Evolutionary conservation across 1,140 invertebrate species (phyloP), one percentile per base, ranked within the genome.

Genomic region (Caenorhabditis inopinata): DNA sequence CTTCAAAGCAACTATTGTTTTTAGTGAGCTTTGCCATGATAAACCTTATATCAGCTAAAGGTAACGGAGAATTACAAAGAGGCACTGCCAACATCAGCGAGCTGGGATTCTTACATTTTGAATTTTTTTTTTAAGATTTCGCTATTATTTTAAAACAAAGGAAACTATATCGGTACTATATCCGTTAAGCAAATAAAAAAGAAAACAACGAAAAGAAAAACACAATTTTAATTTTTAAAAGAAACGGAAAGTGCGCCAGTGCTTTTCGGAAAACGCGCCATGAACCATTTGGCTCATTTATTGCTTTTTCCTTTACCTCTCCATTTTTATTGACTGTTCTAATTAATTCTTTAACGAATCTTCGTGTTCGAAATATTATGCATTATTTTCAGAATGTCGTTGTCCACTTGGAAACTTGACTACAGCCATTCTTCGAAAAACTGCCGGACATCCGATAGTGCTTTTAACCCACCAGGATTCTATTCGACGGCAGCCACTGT

Each of bases 361-460:
- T 58, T 14, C 27, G 7, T 11, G 16, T 51, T 25, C 14, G 1
- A 16, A 25, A 25, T 25, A 51, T 2, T 0, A 16, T 25, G 14
- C 6, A n/a, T 23, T 35, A 32, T 16, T 32, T 68, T 38, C 32
- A 68, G 58, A 68, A 92, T 93, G 86, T 93, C 94, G n/a, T 27
- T 74, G 23, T 80, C 77, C 6, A 46, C 74, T 12, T 81, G 80
- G 74, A 62, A 73, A 25, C 51, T 81, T 27, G 79, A 81, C 42
- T 76, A 81, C 48, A 76, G 35, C 35, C 25, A 74, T 23, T 42
- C 74, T 9, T 45, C 51, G 9, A 76, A 48, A 11, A 46, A 51
- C 14, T 51, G 78, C 23, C 25, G 74, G 6, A 62, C 51, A 9
- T 18, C 42, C 12, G 74, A 80, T 25, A 29, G 42, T 14, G 21